Evolutionary conservation across 1,140 invertebrate species (phyloP).

Genomic region (Drosophila busckii): DNA sequence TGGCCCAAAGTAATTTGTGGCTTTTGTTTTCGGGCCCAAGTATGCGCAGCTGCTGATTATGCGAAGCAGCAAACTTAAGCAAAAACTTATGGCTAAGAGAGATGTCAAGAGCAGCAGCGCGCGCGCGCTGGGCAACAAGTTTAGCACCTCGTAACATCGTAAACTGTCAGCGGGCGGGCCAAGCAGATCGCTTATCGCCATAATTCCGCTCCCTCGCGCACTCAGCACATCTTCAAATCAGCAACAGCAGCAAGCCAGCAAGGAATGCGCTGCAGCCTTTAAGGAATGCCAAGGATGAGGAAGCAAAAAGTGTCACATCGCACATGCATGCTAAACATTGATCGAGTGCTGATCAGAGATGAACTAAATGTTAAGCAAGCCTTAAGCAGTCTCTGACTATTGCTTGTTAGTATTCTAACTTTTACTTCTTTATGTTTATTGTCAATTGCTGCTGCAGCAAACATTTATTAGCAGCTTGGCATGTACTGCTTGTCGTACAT

Average conservation of each 20-base stretch:
- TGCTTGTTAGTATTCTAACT: too few relatives aligned
- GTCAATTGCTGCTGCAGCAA: conserved; percentile 38
- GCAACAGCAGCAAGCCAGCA: conserved; percentile 10
- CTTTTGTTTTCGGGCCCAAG: conserved; percentile 47
- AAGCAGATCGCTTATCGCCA: conserved; percentile 52
- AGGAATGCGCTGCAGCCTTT: conserved; percentile 6
- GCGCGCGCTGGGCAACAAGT: not conserved
- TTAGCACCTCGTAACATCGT: conserved; percentile 24
- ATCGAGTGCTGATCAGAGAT: too few relatives aligned
- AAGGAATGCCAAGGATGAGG: conserved; percentile 60
- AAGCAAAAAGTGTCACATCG: conserved; percentile 67
- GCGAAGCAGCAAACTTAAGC: conserved; percentile 14
- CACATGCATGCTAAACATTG: conserved; percentile 59
- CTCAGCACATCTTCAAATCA: conserved; percentile 22
- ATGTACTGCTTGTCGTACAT: conserved; percentile 33
- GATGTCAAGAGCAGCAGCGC: not conserved
- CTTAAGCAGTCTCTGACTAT: too few relatives aligned
- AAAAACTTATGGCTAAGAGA: conserved; percentile 26
- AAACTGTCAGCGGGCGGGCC: conserved; percentile 36
- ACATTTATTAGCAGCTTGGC: conserved; percentile 43
- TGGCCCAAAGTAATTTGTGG: conserved; percentile 58
- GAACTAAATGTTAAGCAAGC: conserved; percentile 7
- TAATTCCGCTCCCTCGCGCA: conserved; percentile 27
- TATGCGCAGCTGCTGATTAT: conserved; percentile 24
- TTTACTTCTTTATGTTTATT: too few relatives aligned